phyloP scores from a whole-genome alignment of 2,113 vertebrate genomes.

The Bos taurus region DNA sequence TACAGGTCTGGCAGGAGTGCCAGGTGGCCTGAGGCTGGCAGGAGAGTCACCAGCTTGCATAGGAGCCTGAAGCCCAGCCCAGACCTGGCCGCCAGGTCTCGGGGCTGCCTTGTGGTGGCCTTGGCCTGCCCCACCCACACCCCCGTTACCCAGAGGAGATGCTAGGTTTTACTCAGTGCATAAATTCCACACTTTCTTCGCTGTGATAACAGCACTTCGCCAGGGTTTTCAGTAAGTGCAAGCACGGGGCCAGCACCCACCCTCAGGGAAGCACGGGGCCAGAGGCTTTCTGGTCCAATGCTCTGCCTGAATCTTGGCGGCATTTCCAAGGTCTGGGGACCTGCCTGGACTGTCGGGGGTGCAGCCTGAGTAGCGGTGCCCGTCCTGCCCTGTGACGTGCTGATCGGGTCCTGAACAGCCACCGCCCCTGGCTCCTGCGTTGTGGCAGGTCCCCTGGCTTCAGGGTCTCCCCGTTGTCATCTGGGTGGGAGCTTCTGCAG shows the following conservation, averaged over 20 bases:
- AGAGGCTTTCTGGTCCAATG: too few relatives aligned
- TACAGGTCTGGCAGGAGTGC: background rate
- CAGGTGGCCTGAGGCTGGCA: background rate
- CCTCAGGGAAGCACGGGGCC: too few relatives aligned
- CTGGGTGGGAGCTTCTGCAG: background rate
- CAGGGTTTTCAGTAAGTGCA: conserved; percentile 19
- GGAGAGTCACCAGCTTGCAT: background rate
- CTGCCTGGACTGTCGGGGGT: background rate
- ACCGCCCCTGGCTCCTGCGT: fast-evolving
- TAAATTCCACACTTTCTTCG: conserved; percentile 47
- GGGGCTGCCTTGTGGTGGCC: background rate
- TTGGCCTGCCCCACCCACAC: background rate
- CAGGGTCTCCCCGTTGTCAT: background rate
- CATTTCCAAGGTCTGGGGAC: background rate
- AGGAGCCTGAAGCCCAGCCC: background rate
- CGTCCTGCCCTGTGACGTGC: background rate
- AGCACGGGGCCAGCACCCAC: too few relatives aligned
- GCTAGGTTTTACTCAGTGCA: conserved; percentile 55
- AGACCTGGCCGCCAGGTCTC: fast-evolving
- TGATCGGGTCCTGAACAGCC: fast-evolving
- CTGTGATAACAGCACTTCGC: conserved; percentile 66
- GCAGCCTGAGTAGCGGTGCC: fast-evolving
- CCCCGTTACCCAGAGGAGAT: background rate
- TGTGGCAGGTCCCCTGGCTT: background rate
- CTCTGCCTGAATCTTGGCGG: too few relatives aligned